Evolutionary conservation across 2,113 vertebrate genomes (phyloP).

Genomic region (Cyphomyrus plagiostoma): DNA sequence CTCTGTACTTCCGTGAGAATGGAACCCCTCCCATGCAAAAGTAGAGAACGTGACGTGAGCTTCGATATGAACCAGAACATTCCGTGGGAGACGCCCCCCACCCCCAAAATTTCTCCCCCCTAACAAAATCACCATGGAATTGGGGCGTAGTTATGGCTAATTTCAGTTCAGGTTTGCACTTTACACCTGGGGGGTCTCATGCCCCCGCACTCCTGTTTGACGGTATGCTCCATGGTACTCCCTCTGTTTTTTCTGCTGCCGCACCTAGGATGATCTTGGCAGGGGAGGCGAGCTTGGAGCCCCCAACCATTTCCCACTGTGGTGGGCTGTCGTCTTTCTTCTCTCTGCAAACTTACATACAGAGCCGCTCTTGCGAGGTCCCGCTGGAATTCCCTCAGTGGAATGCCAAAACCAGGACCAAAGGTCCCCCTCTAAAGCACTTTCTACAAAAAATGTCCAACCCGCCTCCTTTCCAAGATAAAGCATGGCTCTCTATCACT

Average conservation of each 20-base stretch:
- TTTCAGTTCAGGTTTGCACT: neutral
- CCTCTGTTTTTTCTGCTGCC: slow-evolving; percentile 58
- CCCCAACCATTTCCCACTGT: slow-evolving; percentile 53
- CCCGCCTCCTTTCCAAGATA: slow-evolving; percentile 39
- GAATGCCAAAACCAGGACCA: slow-evolving; percentile 58
- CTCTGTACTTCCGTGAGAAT: slow-evolving; percentile 43
- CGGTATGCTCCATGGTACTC: neutral
- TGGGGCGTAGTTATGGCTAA: neutral
- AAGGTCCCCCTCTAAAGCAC: slow-evolving; percentile 50
- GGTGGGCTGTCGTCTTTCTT: slow-evolving; percentile 75
- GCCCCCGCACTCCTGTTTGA: neutral
- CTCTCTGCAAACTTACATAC: slow-evolving; percentile 77
- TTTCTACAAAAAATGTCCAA: neutral
- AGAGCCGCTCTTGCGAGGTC: slow-evolving; percentile 75
- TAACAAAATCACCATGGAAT: neutral
- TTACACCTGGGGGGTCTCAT: neutral
- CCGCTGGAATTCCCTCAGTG: slow-evolving; percentile 81
- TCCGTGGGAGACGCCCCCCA: slow-evolving; percentile 31
- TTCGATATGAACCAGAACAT: neutral
- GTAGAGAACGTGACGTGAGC: slow-evolving; percentile 7
- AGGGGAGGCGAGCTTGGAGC: slow-evolving; percentile 77
- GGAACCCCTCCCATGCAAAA: slow-evolving; percentile 58
- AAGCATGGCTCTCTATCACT: neutral
- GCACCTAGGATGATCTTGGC: slow-evolving; percentile 93
- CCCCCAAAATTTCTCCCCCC: slow-evolving; percentile 37